A percentile compares a stretch with the other conserved stretches of the same genome.
Conservation (phyloP, 2,113 vertebrate species). For the Vimba vimba region DNA sequence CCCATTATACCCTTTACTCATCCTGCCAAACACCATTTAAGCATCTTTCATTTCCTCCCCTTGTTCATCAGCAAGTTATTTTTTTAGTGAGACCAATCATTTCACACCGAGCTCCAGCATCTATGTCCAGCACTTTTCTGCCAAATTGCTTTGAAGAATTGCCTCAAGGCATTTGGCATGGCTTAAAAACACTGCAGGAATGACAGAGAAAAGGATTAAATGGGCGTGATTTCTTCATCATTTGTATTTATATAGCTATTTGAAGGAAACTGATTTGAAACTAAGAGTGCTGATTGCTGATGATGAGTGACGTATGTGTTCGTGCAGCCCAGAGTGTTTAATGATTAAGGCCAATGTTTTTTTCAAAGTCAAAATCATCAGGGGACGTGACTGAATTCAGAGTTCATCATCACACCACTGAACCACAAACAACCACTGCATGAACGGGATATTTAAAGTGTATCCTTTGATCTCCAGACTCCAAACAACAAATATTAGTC, state of each 20-base stretch:
- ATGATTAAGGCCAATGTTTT: not conserved
- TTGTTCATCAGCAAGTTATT: slow-evolving; percentile 55
- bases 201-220: slow-evolving; percentile 31
- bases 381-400: too few relatives aligned
- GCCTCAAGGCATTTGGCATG: slow-evolving; percentile 38
- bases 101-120: slow-evolving; percentile 3
- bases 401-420: not conserved
- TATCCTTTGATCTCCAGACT: not conserved
- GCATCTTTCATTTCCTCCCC: slow-evolving; percentile 55
- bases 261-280: slow-evolving; percentile 40
- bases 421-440: not conserved
- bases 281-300: slow-evolving; percentile 39
- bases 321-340: not conserved
- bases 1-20: slow-evolving; percentile 54
- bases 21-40: slow-evolving; percentile 44
- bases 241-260: slow-evolving; percentile 35
- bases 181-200: slow-evolving; percentile 24
- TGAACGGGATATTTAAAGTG: not conserved
- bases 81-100: slow-evolving; percentile 44
- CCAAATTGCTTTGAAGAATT: slow-evolving; percentile 38
- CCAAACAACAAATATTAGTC: not conserved
- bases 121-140: slow-evolving; percentile 39
- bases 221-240: slow-evolving; percentile 11
- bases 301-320: slow-evolving; percentile 25
- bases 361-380: not conserved